Percentiles rank a stretch among this genome's conserved stretches.
phyloP scores from a whole-genome alignment of 2,113 vertebrate genomes.

The Oncorhynchus keta region DNA sequence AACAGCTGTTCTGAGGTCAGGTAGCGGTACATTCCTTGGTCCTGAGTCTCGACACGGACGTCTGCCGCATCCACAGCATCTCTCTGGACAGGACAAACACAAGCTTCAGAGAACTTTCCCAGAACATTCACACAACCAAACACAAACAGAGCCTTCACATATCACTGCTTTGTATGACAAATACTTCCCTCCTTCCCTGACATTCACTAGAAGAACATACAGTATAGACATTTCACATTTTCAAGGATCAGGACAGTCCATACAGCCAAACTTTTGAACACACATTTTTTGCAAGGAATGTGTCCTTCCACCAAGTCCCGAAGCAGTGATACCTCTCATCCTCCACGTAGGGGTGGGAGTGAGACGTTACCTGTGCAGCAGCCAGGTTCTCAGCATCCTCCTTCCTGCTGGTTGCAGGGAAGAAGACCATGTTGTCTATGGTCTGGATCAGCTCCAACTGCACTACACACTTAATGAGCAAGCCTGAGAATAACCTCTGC shows the following conservation, averaged over 20 bases:
- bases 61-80: constrained; percentile 82
- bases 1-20: constrained; percentile 97
- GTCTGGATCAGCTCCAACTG: constrained; percentile 99
- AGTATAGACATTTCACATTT: too few relatives aligned
- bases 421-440: constrained; percentile 98
- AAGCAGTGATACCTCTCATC: too few relatives aligned
- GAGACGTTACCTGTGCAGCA: constrained; percentile 84
- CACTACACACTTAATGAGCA: constrained; percentile 98
- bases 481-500: constrained; percentile 92
- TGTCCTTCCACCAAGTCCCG: too few relatives aligned
- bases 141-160: too few relatives aligned
- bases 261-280: too few relatives aligned
- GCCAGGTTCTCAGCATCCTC: constrained; percentile 98
- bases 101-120: not conserved
- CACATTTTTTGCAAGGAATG: too few relatives aligned
- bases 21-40: constrained; percentile 97
- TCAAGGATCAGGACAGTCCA: too few relatives aligned
- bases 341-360: not conserved
- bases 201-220: too few relatives aligned
- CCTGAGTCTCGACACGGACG: constrained; percentile 86
- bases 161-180: too few relatives aligned
- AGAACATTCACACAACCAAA: too few relatives aligned
- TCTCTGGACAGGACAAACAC: constrained; percentile 73
- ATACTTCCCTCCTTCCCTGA: too few relatives aligned
- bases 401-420: constrained; percentile 96